These are phyloP conservation scores for Psylliodes chrysocephalus DNA, from an alignment of 2,888 invertebrate species.

Conservation along the genomic window DNA sequence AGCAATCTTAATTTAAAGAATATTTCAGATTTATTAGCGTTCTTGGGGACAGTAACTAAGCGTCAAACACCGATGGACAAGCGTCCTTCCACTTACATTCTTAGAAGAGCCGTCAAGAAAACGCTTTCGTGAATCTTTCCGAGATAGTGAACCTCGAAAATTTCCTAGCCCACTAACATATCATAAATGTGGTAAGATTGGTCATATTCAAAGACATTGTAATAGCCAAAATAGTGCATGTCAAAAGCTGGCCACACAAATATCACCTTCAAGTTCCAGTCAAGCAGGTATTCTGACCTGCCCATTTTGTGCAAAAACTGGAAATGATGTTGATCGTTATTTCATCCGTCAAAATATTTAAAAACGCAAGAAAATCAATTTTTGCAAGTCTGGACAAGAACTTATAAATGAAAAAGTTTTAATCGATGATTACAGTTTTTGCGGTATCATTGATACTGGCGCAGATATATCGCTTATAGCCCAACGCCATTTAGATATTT, in stretches of 20 bases:
- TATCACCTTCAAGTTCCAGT: no score
- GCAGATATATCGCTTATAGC: constrained; percentile 41
- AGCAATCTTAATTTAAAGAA: neutral
- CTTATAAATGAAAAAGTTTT: constrained; percentile 21
- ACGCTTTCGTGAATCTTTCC: no score
- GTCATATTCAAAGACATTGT: no score
- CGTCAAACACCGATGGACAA: no score
- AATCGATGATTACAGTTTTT: neutral
- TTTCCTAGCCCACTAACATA: no score
- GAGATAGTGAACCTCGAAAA: no score
- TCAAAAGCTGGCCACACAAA: no score
- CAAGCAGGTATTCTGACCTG: constrained; percentile 2
- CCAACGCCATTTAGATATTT: neutral
- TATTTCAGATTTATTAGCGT: neutral
- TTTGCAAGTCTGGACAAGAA: neutral
- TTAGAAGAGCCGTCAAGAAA: no score
- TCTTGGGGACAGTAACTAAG: neutral
- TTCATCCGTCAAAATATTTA: constrained; percentile 35
- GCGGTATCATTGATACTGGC: constrained; percentile 37
- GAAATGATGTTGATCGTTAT: constrained; percentile 34
- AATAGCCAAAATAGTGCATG: no score
- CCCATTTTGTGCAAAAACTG: constrained; percentile 39
- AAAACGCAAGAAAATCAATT: neutral
- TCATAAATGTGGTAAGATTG: no score
- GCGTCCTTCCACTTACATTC: no score